Percentiles rank a stretch among this genome's conserved stretches.
These are phyloP conservation scores for Ginglymostoma cirratum DNA, from an alignment of 2,113 vertebrate species.

Conservation along the genomic window DNA sequence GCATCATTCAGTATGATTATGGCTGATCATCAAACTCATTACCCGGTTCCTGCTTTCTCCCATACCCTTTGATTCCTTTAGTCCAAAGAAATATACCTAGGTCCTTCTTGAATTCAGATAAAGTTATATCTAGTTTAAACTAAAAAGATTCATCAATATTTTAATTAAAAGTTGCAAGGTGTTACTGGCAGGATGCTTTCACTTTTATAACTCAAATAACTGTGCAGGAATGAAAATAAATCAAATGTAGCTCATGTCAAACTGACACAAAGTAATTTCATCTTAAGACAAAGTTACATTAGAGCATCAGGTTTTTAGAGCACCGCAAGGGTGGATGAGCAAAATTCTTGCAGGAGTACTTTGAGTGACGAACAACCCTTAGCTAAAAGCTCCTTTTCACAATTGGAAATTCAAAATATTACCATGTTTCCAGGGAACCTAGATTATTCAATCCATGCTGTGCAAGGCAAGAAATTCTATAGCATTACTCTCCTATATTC, in stretches of 20 bases:
- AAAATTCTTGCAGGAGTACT: background rate
- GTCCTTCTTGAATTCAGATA: no score
- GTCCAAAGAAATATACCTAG: no score
- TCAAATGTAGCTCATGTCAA: background rate
- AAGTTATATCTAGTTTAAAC: background rate
- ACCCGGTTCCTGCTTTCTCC: no score
- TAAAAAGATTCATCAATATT: background rate
- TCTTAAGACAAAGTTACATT: background rate
- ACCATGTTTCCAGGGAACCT: background rate
- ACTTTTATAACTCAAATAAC: background rate
- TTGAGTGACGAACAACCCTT: background rate
- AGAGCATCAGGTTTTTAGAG: background rate
- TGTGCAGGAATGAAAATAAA: background rate
- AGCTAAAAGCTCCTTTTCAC: background rate
- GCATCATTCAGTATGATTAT: no score
- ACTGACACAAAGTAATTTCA: background rate
- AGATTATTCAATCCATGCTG: background rate
- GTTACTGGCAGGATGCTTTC: background rate
- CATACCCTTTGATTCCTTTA: no score
- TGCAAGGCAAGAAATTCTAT: background rate
- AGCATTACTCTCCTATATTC: background rate
- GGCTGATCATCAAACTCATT: no score
- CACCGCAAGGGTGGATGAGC: background rate
- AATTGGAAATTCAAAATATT: background rate
- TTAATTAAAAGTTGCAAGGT: background rate